Evolutionary conservation across 2,888 invertebrate genomes (phyloP).

Genomic region (Apodemia zela): DNA sequence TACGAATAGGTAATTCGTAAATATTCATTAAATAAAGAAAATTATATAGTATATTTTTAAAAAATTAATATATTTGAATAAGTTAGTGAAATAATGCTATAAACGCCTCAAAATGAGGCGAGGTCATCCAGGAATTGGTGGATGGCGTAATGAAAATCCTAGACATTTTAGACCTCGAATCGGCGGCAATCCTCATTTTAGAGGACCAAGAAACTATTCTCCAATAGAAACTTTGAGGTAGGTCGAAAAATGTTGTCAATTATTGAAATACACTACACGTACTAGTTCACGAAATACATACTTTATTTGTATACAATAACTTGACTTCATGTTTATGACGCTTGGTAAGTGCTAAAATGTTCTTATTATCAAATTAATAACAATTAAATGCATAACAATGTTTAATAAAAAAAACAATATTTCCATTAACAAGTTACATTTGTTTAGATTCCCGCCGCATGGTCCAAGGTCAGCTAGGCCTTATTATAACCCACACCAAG

Average conservation of each 20-base stretch:
- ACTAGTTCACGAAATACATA: background rate
- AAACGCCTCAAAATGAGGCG: constrained; percentile 63
- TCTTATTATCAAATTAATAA: no score
- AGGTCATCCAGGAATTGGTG: constrained; percentile 66
- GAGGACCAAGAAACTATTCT: constrained; percentile 48
- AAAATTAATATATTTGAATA: constrained; percentile 20
- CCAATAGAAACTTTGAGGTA: constrained; percentile 51
- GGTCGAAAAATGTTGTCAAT: constrained; percentile 23
- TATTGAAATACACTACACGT: background rate
- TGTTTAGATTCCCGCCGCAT: constrained; percentile 56
- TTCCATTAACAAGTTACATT: constrained; percentile 10
- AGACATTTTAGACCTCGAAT: constrained; percentile 64
- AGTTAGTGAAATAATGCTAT: constrained; percentile 46
- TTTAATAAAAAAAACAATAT: no score
- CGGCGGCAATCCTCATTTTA: constrained; percentile 52
- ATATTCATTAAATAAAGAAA: constrained; percentile 14
- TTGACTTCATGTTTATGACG: no score
- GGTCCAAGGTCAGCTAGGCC: constrained; percentile 42
- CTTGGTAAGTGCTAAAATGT: no score
- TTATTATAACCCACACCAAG: constrained; percentile 38
- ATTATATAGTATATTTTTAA: constrained; percentile 3
- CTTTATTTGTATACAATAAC: background rate
- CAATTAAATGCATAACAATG: no score
- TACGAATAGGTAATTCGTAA: constrained; percentile 24
- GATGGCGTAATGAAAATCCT: constrained; percentile 68